phyloP scores from a whole-genome alignment of 1,140 invertebrate genomes.

The Micrasema minimum region DNA sequence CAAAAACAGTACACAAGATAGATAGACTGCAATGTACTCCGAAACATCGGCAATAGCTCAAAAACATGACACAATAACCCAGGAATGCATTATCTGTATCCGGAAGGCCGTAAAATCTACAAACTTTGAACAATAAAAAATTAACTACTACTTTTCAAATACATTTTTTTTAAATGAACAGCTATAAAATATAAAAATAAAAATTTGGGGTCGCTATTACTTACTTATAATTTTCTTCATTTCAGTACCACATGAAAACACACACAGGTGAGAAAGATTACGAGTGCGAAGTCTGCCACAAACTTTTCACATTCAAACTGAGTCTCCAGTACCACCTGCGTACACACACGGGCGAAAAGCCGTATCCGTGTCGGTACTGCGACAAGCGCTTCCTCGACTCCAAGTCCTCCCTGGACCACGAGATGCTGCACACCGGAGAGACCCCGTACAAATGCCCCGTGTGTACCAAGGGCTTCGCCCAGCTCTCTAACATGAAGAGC shows the following conservation, averaged over 20 bases:
- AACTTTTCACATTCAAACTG: conserved; percentile 33
- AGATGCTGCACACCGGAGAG: conserved; percentile 64
- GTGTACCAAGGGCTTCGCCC: conserved; percentile 64
- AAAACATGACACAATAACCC: too few species aligned
- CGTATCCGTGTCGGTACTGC: conserved; percentile 58
- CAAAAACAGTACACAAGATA: too few species aligned
- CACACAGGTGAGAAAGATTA: conserved; percentile 47
- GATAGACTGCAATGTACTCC: too few species aligned
- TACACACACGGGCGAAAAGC: conserved; percentile 57
- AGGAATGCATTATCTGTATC: too few species aligned
- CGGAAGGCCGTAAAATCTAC: too few species aligned
- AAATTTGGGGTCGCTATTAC: too few species aligned
- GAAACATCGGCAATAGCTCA: too few species aligned
- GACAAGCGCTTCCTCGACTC: conserved; percentile 56
- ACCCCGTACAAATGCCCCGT: conserved; percentile 66
- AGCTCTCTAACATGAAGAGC: conserved; percentile 55
- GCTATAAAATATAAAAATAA: too few species aligned
- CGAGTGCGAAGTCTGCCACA: conserved; percentile 41
- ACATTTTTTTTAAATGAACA: too few species aligned
- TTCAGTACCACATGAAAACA: conserved; percentile 45
- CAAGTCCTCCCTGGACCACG: conserved; percentile 58
- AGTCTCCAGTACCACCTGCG: conserved; percentile 42
- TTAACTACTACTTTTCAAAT: too few species aligned
- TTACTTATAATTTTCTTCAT: too few species aligned
- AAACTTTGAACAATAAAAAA: too few species aligned